Percentiles rank a stretch among this genome's conserved stretches.
These are phyloP conservation scores for Natator depressus DNA, from an alignment of 2,113 vertebrate species.

Conservation along the genomic window DNA sequence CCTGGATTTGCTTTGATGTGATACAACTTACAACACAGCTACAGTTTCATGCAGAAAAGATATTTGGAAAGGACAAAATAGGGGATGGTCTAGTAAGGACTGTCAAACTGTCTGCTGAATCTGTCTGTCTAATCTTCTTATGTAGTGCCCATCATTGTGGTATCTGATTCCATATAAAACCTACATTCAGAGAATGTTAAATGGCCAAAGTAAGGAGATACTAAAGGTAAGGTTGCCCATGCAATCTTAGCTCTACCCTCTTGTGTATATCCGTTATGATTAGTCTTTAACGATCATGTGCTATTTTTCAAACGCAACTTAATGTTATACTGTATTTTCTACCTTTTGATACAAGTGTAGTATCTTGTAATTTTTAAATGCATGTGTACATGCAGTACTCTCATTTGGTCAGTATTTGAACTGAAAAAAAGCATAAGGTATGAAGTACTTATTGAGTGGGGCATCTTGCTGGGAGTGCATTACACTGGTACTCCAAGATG, in stretches of 20 bases:
- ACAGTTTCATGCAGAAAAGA: background rate
- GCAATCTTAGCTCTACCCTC: background rate
- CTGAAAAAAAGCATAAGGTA: background rate
- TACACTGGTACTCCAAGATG: background rate
- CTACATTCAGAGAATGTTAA: background rate
- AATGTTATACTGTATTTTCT: accelerated
- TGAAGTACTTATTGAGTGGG: background rate
- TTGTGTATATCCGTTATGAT: background rate
- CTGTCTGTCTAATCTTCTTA: background rate
- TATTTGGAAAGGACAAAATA: background rate
- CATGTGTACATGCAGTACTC: background rate
- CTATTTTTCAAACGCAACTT: background rate
- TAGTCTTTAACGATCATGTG: background rate
- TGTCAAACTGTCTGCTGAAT: background rate
- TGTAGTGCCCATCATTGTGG: background rate
- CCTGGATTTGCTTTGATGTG: background rate
- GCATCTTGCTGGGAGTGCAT: background rate
- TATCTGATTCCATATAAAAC: background rate
- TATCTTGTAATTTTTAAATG: background rate
- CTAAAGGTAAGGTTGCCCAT: background rate
- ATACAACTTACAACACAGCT: background rate
- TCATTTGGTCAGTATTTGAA: background rate
- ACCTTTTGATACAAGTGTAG: too few species aligned
- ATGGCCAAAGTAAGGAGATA: background rate
- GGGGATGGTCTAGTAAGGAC: background rate